Percentiles rank a stretch among this genome's conserved stretches.
Evolutionary conservation across 2,888 invertebrate species (phyloP).

Genomic region (Psococerastis gibbosa): DNA sequence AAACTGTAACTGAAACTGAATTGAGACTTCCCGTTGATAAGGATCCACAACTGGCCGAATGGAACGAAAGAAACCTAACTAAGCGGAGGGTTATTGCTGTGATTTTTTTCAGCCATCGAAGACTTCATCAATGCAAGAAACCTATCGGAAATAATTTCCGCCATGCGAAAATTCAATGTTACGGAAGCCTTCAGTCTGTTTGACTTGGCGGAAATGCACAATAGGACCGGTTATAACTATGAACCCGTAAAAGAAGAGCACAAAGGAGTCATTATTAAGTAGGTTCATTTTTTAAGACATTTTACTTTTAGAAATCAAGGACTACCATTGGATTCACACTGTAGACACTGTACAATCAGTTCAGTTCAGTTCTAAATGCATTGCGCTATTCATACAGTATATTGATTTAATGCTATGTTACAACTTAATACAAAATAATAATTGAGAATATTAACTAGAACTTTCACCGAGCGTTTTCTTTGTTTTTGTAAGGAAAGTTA

Average conservation of each 20-base stretch:
- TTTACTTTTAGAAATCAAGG: neutral
- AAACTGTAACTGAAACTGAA: too few species aligned
- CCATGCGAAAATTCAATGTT: constrained; percentile 20
- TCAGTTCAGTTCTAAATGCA: too few species aligned
- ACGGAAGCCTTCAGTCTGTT: constrained; percentile 16
- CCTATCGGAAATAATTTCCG: constrained; percentile 18
- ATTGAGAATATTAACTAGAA: too few species aligned
- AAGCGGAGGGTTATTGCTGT: neutral
- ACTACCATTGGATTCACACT: neutral
- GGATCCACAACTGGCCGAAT: too few species aligned
- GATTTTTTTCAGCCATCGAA: constrained; percentile 37
- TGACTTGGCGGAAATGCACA: neutral
- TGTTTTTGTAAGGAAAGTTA: too few species aligned
- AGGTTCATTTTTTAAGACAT: constrained; percentile 24
- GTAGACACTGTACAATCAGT: too few species aligned
- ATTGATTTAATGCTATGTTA: too few species aligned
- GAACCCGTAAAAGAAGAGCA: constrained; percentile 40
- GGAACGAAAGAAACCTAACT: neutral
- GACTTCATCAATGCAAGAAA: constrained; percentile 56
- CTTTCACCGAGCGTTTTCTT: too few species aligned
- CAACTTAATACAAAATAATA: too few species aligned
- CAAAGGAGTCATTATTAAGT: constrained; percentile 50
- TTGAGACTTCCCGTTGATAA: too few species aligned
- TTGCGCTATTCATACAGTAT: too few species aligned
- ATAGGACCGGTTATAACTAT: constrained; percentile 27